These are phyloP conservation scores for Crocodylus rhombifer DNA, from an alignment of 2,797 vertebrate genomes.

Conservation along the genomic window DNA sequence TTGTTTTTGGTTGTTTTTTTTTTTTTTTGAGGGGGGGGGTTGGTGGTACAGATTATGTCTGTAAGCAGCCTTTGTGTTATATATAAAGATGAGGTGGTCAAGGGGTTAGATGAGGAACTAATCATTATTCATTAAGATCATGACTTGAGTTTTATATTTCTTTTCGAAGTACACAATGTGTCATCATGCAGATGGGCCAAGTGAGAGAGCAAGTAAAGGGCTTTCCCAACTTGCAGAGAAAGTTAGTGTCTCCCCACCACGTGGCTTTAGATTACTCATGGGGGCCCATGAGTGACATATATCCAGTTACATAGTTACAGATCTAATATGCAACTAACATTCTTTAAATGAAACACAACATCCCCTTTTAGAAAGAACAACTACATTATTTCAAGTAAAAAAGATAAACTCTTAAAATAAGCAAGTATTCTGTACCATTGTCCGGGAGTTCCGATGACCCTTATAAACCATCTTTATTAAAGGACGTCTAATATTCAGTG, in stretches of 20 bases:
- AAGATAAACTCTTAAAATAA: neutral
- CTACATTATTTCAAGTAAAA: neutral
- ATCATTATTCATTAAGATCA: neutral
- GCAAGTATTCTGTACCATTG: slow-evolving; percentile 87
- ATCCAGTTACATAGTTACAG: neutral
- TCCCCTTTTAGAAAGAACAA: neutral
- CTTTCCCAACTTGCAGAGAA: neutral
- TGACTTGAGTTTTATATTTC: neutral
- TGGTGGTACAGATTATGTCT: neutral
- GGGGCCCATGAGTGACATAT: accelerated
- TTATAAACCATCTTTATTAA: slow-evolving; percentile 96
- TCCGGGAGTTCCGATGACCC: slow-evolving; percentile 98
- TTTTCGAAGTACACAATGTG: too few species aligned
- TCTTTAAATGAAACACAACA: accelerated
- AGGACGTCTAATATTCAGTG: slow-evolving; percentile 93
- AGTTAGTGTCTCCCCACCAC: neutral
- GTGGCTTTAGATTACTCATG: neutral
- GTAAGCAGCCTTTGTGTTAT: neutral
- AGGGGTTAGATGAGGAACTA: neutral
- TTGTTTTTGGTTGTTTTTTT: too few species aligned
- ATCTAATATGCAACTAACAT: neutral
- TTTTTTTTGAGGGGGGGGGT: too few species aligned
- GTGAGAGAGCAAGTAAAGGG: neutral
- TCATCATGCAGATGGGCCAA: too few species aligned
- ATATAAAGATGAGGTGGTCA: neutral